Base-by-base conservation (phyloP, 2,888 invertebrate genomes). In the Dryococelus australis region DNA sequence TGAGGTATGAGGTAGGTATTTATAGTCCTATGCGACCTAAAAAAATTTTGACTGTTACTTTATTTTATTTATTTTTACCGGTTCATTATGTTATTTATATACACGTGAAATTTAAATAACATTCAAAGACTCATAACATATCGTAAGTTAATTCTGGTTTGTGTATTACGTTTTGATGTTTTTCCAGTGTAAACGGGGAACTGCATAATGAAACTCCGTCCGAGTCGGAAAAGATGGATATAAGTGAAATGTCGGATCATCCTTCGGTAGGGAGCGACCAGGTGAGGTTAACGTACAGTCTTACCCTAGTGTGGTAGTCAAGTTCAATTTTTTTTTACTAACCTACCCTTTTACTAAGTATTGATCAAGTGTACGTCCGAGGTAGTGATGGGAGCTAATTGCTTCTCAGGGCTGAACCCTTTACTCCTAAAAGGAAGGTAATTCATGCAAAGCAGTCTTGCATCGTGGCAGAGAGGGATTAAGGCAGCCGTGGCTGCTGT, bases 161-260 rank as follows among this genome's bases (percentile, higher is more conserved):
- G 8, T 65, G n/a, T 16, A 65, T 65, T 24, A n/a, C 20, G 10
- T 3, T n/a, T 65, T 65, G 8, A 3, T 65, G 20, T 20, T 79
- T 80, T 84, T 86, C 43, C 80, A 87, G 87, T 81, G 88, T 87
- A 51, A 88, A 87, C 87, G 87, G 86, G 12, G 87, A 87, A 65
- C 27, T 85, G 12, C 88, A 85, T 43, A 88, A 88, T 88, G 88
- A 87, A 53, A 87, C 88, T 24, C 87, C 87, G 12, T 79, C 87
- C 43, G 88, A 88, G 84, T 88, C 88, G 16, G 88, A 88, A 78
- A 87, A 85, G 86, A 88, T 88, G 88, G 88, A 88, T 53, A 88
- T 88, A 47, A 87, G 87, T 65, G 88, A 88, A 86, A 85, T 88
- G 13, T 88, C 88, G 28, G 88, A 88, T 83, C 87, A 87, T 87